Conservation (phyloP, 2,797 vertebrate species). For the Echiichthys vipera region DNA sequence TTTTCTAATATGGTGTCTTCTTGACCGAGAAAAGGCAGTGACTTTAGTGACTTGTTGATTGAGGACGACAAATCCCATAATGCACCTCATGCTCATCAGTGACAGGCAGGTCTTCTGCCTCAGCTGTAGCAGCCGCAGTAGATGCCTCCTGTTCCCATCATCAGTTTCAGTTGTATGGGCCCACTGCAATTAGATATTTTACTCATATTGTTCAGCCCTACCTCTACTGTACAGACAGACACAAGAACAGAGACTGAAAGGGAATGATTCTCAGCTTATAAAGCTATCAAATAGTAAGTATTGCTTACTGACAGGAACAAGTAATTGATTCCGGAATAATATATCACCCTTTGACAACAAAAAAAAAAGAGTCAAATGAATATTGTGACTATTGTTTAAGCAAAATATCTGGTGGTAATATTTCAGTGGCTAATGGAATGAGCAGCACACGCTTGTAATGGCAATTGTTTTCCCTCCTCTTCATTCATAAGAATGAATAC, state of each 20-base stretch:
- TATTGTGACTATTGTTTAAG: not conserved
- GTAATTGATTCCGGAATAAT: not conserved
- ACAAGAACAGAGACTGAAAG: not conserved
- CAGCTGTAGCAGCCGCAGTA: too few relatives aligned
- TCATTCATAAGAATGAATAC: slow-evolving; percentile 30
- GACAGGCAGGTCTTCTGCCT: too few relatives aligned
- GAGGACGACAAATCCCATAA: too few relatives aligned
- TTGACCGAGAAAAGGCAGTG: too few relatives aligned
- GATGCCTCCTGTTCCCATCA: too few relatives aligned
- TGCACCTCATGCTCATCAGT: too few relatives aligned
- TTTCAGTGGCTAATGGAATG: slow-evolving; percentile 14
- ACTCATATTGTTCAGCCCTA: too few relatives aligned
- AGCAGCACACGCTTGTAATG: slow-evolving; percentile 14
- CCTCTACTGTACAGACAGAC: not conserved
- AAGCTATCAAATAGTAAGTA: slow-evolving; percentile 6
- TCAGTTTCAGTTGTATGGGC: too few relatives aligned
- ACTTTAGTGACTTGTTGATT: too few relatives aligned
- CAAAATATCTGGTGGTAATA: not conserved
- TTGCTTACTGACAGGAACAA: slow-evolving; percentile 3
- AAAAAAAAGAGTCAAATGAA: not conserved
- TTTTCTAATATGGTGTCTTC: too few relatives aligned
- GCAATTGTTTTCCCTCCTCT: slow-evolving; percentile 6
- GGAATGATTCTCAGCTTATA: slow-evolving; percentile 2
- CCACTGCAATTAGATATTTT: too few relatives aligned
- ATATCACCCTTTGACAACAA: not conserved